Evolutionary conservation across 2,113 vertebrate genomes (phyloP), one percentile per base, ranked within the genome.

Genomic region (Leucopsar rothschildi): DNA sequence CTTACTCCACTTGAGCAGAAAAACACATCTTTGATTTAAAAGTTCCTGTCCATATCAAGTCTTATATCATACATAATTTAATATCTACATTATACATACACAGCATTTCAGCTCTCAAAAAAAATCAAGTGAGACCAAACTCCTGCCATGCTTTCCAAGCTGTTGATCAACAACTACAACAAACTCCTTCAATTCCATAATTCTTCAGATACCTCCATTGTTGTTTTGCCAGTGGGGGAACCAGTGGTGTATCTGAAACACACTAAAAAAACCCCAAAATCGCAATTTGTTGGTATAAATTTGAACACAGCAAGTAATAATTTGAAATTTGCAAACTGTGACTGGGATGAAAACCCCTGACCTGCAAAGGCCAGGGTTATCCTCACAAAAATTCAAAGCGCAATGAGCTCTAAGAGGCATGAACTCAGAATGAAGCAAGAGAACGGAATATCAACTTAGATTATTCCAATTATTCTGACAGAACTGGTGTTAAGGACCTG

Each of bases 211-310:
- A 77, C 22, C 65, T 61, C 42, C 33, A 55, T 2, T 8, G 16
- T 20, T 69, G 40, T 35, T 53, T 15, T 64, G 44, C 11, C 28
- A 52, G 22, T 68, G 53, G 2, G 15, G 40, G 22, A 84, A 72
- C 4, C 31, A 79, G 27, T 8, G 50, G 27, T 11, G 4, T 31
- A 25, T 6, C 4, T 52, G 57, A 87, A 87, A 82, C 19, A 69
- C 11, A 5, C 35, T 18, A 29, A 71, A 75, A 53, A 9, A 8
- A 0, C 2, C 12, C 25, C 2, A 0, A 45, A 82, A 49, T 2
- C 8, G 8, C 31, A 4, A 40, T 71, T 68, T 89, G 37, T 45
- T 11, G 17, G n/a, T 31, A 70, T 60, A 64, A 90, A 45, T 42
- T 85, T 21, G 42, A 92, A 66, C 1, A 17, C 15, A 80, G 29